Conservation (phyloP, 1,140 invertebrate genomes). For the Drosophila kohkoa region DNA sequence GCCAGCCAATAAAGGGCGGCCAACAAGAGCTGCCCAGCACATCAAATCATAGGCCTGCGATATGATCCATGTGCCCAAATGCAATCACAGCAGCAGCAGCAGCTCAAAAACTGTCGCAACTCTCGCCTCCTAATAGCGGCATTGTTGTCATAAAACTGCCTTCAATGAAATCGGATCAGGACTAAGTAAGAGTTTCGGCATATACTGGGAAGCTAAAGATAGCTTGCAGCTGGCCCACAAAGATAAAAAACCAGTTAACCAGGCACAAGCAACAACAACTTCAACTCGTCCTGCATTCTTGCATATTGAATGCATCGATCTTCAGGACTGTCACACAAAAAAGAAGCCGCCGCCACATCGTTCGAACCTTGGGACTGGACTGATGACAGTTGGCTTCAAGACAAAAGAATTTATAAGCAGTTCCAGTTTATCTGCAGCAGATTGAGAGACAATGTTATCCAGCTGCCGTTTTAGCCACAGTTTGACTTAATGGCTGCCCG, state of each 20-base stretch:
- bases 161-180: neutral
- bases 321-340: slow-evolving; percentile 2
- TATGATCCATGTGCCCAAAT: slow-evolving; percentile 41
- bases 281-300: slow-evolving; percentile 46
- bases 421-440: slow-evolving; percentile 63
- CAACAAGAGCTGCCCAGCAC: slow-evolving; percentile 5
- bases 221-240: slow-evolving; percentile 30
- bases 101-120: neutral
- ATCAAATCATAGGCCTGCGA: slow-evolving; percentile 14
- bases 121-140: slow-evolving; percentile 58
- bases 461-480: slow-evolving; percentile 27
- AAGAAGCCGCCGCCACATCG: slow-evolving; percentile 12
- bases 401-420: slow-evolving; percentile 81
- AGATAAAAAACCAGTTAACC: slow-evolving; percentile 13
- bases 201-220: neutral
- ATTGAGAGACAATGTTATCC: slow-evolving; percentile 73
- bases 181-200: no score
- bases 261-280: slow-evolving; percentile 3
- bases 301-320: slow-evolving; percentile 60
- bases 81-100: slow-evolving; percentile 57
- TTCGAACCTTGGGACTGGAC: neutral
- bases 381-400: slow-evolving; percentile 22
- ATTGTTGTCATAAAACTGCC: slow-evolving; percentile 71
- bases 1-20: slow-evolving; percentile 35
- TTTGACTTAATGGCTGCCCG: slow-evolving; percentile 65